phyloP scores from a whole-genome alignment of 1,140 invertebrate species.

The Tetramorium alpestre region DNA sequence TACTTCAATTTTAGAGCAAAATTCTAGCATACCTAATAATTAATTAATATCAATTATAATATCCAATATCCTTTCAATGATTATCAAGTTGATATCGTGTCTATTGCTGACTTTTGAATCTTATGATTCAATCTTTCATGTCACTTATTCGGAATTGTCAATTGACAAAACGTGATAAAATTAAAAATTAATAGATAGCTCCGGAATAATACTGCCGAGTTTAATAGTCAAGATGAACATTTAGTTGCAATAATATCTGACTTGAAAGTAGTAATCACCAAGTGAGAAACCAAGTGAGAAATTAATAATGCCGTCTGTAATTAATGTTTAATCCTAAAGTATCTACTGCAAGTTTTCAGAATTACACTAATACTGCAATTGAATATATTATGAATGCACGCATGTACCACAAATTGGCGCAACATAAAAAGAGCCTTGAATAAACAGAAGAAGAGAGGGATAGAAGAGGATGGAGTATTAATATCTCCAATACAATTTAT shows the following conservation, averaged over 20 bases:
- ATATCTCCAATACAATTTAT: conserved; percentile 44
- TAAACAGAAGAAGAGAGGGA: neutral
- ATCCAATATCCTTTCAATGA: neutral
- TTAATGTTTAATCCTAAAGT: neutral
- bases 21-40: neutral
- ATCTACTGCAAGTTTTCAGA: neutral
- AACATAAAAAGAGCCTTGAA: neutral
- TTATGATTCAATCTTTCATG: neutral
- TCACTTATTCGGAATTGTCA: neutral
- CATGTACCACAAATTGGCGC: neutral
- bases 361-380: neutral
- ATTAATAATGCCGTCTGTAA: neutral
- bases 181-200: neutral
- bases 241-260: neutral
- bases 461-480: neutral
- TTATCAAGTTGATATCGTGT: neutral
- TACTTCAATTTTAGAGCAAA: too few relatives aligned
- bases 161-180: neutral
- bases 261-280: neutral
- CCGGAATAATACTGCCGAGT: neutral
- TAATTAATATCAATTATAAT: neutral
- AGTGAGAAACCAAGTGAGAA: neutral
- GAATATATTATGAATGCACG: neutral
- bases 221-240: neutral
- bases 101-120: neutral